These are phyloP conservation scores for Hippopotamyrus pictus DNA, from an alignment of 2,797 vertebrate species.

Conservation along the genomic window DNA sequence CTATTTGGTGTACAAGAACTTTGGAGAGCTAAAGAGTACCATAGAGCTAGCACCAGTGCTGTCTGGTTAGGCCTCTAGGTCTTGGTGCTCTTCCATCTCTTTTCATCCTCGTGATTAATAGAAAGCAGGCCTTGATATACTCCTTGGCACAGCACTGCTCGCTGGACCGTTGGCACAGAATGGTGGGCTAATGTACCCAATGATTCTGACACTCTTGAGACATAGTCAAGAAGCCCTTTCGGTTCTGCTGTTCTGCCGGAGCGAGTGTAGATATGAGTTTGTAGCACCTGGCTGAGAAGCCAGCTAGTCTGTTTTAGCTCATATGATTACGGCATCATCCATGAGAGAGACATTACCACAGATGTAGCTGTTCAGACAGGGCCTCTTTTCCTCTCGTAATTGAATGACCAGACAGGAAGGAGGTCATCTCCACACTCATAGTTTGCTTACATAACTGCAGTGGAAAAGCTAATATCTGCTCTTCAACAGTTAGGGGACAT, in stretches of 20 bases:
- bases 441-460: neutral
- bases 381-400: neutral
- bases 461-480: constrained; percentile 1
- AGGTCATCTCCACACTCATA: neutral
- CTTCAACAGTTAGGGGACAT: neutral
- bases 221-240: neutral
- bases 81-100: neutral
- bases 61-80: neutral
- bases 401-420: neutral
- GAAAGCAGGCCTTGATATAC: neutral
- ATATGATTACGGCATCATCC: neutral
- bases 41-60: neutral
- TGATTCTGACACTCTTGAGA: neutral
- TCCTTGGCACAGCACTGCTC: neutral
- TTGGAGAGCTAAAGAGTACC: neutral
- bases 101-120: neutral
- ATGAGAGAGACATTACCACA: neutral
- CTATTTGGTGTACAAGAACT: neutral
- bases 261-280: neutral
- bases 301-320: neutral
- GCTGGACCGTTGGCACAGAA: neutral
- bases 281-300: neutral
- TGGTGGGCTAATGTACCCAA: neutral
- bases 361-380: neutral
- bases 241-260: neutral